Percentiles rank a stretch among this genome's conserved stretches.
These are phyloP conservation scores for Psylliodes chrysocephalus DNA, from an alignment of 2,888 invertebrate species.

Conservation along the genomic window DNA sequence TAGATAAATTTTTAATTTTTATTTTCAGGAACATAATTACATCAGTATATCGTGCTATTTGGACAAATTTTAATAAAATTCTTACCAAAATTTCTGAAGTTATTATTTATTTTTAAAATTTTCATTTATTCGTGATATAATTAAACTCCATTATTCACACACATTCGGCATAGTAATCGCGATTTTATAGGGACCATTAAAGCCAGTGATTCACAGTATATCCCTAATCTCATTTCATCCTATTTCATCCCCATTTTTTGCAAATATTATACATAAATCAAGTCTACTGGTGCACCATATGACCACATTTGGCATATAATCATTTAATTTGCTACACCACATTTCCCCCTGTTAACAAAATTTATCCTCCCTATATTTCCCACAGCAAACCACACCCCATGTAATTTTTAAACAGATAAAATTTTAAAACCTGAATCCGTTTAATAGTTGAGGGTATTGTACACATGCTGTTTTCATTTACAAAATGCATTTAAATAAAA, in stretches of 20 bases:
- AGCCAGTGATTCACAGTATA: background rate
- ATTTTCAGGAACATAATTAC: too few species aligned
- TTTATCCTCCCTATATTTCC: background rate
- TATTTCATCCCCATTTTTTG: background rate
- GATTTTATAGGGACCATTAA: background rate
- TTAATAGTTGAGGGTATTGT: background rate
- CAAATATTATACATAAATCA: constrained; percentile 3
- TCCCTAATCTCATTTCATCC: background rate
- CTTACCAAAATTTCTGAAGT: too few species aligned
- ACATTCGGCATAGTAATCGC: too few species aligned
- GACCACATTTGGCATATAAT: constrained; percentile 7
- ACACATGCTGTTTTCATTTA: too few species aligned
- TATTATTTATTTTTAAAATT: too few species aligned
- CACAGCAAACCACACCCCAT: background rate
- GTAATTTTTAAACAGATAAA: constrained; percentile 1
- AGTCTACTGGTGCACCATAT: background rate
- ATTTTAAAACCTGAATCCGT: background rate
- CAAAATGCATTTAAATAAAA: too few species aligned
- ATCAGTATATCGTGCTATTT: too few species aligned
- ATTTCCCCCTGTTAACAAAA: background rate
- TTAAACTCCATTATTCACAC: too few species aligned
- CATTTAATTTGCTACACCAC: constrained; percentile 13
- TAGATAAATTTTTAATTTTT: too few species aligned
- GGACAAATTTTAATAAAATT: too few species aligned
- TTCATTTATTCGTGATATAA: too few species aligned